Base-by-base conservation (phyloP, 2,888 invertebrate species). In the Macrophya alboannulata region DNA sequence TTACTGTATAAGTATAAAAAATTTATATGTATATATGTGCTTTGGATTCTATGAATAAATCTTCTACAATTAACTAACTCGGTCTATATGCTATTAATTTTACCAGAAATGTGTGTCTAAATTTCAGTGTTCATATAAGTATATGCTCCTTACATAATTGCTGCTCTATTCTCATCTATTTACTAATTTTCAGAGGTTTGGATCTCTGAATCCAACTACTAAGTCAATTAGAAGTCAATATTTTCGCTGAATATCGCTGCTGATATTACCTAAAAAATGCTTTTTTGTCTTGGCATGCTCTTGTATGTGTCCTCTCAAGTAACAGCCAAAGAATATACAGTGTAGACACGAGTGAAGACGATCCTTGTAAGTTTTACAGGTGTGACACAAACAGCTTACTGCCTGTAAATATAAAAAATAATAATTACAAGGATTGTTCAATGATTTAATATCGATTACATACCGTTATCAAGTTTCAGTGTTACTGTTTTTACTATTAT, bases 321-420 rank as follows among this genome's bases (percentile, higher is more conserved):
- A 97, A 93, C 99, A 99, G 83, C 98, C 99, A 94, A 99, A 98
- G 94, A 96, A 98, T 89, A 99, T 97, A 94, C 99, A 99, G 90
- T 98, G 97, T 86, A 98, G 95, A 91, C 98, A 98, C 40, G 97
- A 97, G 92, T 97, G 97, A 90, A 98, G 95, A 86, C 97, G 96
- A n/a, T 97, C 96, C 37, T 97, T 97, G 86, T 96, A 95, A 88
- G 96, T 96, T 89, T 97, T 96, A 93, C 98, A 98, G 48, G 96
- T 95, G 90, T 98, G 97, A 94, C 98, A 98, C 88, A 96, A 95
- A 93, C 97, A 97, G 94, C 97, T 96, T 90, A 96, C 95, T 59
- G 97, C 97, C 97, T 97, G 94, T 15, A 94, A 94, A 87, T 21
- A 15, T 89, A 89, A 90, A 48, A 86, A 86, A 55, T 74, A 59